Evolutionary conservation across 2,113 vertebrate genomes (phyloP).

Genomic region (Chionomys nivalis): DNA sequence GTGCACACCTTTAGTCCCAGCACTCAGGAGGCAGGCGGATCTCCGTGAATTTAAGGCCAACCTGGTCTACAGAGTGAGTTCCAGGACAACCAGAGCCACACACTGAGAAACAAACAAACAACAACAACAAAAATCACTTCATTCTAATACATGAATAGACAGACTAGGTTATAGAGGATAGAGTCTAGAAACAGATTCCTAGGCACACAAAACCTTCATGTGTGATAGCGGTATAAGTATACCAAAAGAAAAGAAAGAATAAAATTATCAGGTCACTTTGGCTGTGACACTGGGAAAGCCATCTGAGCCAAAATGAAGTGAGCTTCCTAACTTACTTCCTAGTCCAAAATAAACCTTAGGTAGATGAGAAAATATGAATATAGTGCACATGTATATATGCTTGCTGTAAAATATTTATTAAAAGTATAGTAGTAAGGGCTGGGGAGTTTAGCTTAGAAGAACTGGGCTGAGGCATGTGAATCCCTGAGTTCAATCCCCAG

Average conservation of each 20-base stretch:
- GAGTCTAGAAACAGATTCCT: background rate
- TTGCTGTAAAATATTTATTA: background rate
- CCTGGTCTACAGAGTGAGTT: no score
- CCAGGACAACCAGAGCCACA: no score
- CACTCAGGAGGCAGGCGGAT: no score
- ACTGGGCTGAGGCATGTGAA: background rate
- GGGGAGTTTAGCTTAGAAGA: background rate
- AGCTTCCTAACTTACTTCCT: background rate
- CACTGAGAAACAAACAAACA: no score
- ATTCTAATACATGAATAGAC: background rate
- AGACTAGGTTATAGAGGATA: background rate
- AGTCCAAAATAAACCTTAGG: background rate
- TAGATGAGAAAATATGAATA: background rate
- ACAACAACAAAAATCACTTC: no score
- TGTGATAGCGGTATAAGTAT: background rate
- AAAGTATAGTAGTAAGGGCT: background rate
- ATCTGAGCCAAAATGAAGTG: background rate
- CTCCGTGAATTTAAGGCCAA: no score
- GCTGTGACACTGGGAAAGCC: background rate
- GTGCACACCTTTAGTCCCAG: no score
- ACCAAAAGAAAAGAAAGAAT: background rate
- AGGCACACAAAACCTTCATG: background rate
- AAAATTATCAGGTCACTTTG: background rate
- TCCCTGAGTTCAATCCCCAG: background rate
- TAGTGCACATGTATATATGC: background rate